Percentiles rank a stretch among this genome's conserved stretches.
phyloP scores from a whole-genome alignment of 2,888 invertebrate genomes.

The Operophtera brumata region DNA sequence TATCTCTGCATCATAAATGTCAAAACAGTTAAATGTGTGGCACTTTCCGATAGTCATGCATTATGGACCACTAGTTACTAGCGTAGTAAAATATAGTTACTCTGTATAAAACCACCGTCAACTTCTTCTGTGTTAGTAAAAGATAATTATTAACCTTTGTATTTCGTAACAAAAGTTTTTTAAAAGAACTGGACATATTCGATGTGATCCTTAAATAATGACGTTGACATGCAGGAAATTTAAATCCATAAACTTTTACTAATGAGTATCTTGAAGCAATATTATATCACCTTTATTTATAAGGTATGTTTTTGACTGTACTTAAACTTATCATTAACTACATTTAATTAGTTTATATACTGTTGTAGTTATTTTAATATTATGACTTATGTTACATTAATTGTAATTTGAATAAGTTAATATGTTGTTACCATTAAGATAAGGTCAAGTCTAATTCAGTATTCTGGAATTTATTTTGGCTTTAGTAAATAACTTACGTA shows the following conservation, averaged over 20 bases:
- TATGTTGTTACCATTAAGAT: conserved; percentile 25
- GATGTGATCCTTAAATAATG: too few species aligned
- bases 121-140: too few species aligned
- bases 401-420: conserved; percentile 1
- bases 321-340: background rate
- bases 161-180: too few species aligned
- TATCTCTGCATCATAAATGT: too few species aligned
- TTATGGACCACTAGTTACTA: too few species aligned
- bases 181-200: too few species aligned
- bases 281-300: background rate
- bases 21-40: too few species aligned
- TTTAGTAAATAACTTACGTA: background rate
- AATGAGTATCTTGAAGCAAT: conserved; percentile 8
- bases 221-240: too few species aligned
- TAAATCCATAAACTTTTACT: background rate
- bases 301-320: conserved; percentile 13
- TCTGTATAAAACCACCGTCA: too few species aligned
- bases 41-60: too few species aligned
- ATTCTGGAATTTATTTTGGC: conserved; percentile 12
- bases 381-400: conserved; percentile 10
- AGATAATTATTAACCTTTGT: too few species aligned
- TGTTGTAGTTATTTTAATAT: conserved; percentile 17
- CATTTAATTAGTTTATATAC: conserved; percentile 11
- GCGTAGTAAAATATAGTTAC: too few species aligned
- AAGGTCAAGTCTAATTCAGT: conserved; percentile 11